Base-by-base conservation (phyloP, 2,888 invertebrate species). In the Cheilosia variabilis region DNA sequence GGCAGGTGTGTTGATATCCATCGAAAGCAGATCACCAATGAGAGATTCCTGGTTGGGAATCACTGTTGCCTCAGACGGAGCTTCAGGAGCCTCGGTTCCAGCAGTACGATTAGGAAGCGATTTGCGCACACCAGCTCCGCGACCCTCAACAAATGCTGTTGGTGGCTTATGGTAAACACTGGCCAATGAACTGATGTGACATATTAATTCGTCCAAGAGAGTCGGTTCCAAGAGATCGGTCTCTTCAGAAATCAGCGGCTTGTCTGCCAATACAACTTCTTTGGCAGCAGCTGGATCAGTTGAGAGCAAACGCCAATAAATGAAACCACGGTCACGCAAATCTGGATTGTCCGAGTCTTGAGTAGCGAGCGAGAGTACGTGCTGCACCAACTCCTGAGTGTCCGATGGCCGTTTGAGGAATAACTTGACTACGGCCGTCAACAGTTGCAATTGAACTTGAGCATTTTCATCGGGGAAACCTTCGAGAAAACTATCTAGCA, bases 131-230 rank as follows among this genome's bases (percentile, higher is more conserved):
- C 96, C 96, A 37, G 95, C 95, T 3, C 95, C 94, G 65, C 94
- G 93, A 76, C 97, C 98, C 93, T 99, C 99, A 7, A 99, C 98
- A 92, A 99, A 99, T 0, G 99, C 98, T 13, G 97, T 97, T 0
- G 99, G 99, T 24, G 99, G 99, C 92, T 99, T 99, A 91, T 99
- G 99, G 91, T 99, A 99, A 13, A 99, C 99, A 52, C 99, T 98
- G 0, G 99, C 99, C 88, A 99, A 94, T 55, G 98, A 98, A 84
- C 98, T 98, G 90, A 99, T 99, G 93, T 99, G 99, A 91, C 99
- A 99, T 90, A 99, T 99, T 76, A 99, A 94, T 93, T 99, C 99
- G 92, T 99, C 99, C 86, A 99, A 93, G 52, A 99, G 93, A 0
- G 99, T 99, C 0, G 99, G 99, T 92, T 99, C 99, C 88, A 99